Base-by-base conservation (phyloP, 2,113 vertebrate genomes). In the Xyliphius kryptos region DNA sequence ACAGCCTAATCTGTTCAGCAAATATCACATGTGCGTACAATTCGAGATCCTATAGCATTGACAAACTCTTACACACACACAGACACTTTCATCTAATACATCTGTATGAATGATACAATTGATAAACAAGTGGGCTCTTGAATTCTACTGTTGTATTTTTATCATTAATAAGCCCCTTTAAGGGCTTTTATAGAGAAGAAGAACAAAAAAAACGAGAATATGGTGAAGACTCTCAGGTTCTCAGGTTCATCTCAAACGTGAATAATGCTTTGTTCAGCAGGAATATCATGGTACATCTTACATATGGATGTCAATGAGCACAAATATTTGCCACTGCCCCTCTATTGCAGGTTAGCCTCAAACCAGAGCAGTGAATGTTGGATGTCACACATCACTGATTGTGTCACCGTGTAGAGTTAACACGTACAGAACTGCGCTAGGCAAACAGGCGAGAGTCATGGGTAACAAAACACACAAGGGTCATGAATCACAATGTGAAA, bases 1-100 rank as follows among this genome's bases (percentile, higher is more conserved):
- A 89, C 91, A 88, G 85, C 90, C 91, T 97, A 91, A 92, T 95
- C 93, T 91, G 91, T 88, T 89, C 91, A 89, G 92, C 93, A 90
- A 95, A 94, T 93, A 88, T 92, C 85, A 92, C 89, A 88, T 91
- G 89, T 88, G 85, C 36, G 50, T 36, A n/a, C n/a, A n/a, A n/a
- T n/a, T n/a, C n/a, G 52, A 64, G 56, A 72, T 36, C 48, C 26
- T 41, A 40, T 6, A 55, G 61, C 56, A 48, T 36, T 9, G 32
- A 50, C 49, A 53, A 11, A 12, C 54, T n/a, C n/a, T n/a, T n/a
- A 63, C 56, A 52, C 15, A 19, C 61, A 38, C 46, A 61, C 65
- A 41, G 21, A 52, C 67, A 64, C 49, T 46, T 54, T 37, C 44
- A 21, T n/a, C n/a, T n/a, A 37, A 43, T 19, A 68, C 65, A 54